A percentile compares a stretch with the other conserved stretches of the same genome.
These are phyloP conservation scores for Donacobius atricapilla DNA, from an alignment of 2,113 vertebrate genomes.

Conservation along the genomic window DNA sequence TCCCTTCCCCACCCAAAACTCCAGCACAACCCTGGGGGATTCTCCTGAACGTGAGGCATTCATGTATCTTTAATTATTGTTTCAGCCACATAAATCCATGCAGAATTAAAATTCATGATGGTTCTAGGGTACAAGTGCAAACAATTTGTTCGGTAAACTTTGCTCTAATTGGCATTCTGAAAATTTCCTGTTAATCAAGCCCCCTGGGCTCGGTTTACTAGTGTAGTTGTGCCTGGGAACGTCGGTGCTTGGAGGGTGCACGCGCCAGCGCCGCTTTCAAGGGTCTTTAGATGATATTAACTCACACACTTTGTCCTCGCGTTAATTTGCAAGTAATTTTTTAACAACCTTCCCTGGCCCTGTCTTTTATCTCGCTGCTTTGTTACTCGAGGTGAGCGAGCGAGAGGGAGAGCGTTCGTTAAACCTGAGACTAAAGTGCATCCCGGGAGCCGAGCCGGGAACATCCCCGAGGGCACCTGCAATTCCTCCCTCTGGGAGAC, in stretches of 20 bases:
- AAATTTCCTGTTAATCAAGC: slow-evolving; percentile 80
- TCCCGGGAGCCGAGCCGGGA: fast-evolving
- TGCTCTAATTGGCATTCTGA: slow-evolving; percentile 79
- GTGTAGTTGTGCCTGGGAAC: slow-evolving; percentile 60
- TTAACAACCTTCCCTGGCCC: slow-evolving; percentile 34
- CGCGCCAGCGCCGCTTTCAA: not conserved
- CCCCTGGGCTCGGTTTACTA: slow-evolving; percentile 70
- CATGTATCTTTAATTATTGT: slow-evolving; percentile 75
- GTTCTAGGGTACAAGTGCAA: slow-evolving; percentile 80
- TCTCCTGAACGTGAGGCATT: slow-evolving; percentile 9
- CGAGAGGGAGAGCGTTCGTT: not conserved
- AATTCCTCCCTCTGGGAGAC: not conserved
- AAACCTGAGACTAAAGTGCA: not conserved
- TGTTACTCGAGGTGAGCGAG: not conserved
- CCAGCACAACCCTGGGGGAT: not conserved
- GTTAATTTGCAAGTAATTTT: slow-evolving; percentile 58
- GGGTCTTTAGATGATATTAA: slow-evolving; percentile 60
- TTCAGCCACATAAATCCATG: slow-evolving; percentile 73
- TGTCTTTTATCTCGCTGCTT: slow-evolving; percentile 24
- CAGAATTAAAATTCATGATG: slow-evolving; percentile 84
- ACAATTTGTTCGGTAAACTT: slow-evolving; percentile 82
- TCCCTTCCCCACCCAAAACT: not conserved
- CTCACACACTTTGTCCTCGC: slow-evolving; percentile 48
- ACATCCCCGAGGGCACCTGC: fast-evolving
- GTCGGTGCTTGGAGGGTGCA: slow-evolving; percentile 31